A percentile compares a stretch with the other conserved stretches of the same genome.
phyloP scores from a whole-genome alignment of 1,140 invertebrate species.

The Helicoverpa armigera region DNA sequence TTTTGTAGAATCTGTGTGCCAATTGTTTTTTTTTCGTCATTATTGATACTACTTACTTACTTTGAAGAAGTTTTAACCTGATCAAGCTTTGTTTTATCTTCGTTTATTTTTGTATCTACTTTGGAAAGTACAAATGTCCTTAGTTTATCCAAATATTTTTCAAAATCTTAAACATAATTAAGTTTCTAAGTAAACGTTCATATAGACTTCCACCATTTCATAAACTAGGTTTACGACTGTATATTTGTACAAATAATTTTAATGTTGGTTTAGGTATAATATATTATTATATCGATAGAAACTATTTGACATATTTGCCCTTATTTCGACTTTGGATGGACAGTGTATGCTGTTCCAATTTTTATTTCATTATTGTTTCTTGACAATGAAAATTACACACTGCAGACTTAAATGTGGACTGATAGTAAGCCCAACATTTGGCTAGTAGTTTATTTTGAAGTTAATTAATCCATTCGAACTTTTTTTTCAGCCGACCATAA shows the following conservation, averaged over 20 bases:
- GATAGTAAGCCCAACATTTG: too few relatives aligned
- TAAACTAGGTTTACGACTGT: slow-evolving; percentile 24
- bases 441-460: too few relatives aligned
- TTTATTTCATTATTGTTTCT: background rate
- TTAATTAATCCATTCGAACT: too few relatives aligned
- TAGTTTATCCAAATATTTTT: background rate
- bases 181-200: background rate
- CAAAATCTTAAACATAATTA: slow-evolving; percentile 7
- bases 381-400: too few relatives aligned
- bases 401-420: too few relatives aligned
- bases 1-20: slow-evolving; percentile 30
- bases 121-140: background rate
- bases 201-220: slow-evolving; percentile 21
- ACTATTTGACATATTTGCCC: slow-evolving; percentile 23
- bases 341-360: background rate
- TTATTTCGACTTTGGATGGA: background rate
- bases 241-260: slow-evolving; percentile 49
- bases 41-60: background rate
- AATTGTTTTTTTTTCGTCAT: slow-evolving; percentile 1
- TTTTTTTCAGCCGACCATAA: too few relatives aligned
- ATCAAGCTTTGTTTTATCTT: background rate
- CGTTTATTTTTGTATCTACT: background rate
- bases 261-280: slow-evolving; percentile 32
- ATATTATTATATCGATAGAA: slow-evolving; percentile 18
- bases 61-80: background rate